Conservation (phyloP, 2,888 invertebrate species). For the Nephrotoma appendiculata region DNA sequence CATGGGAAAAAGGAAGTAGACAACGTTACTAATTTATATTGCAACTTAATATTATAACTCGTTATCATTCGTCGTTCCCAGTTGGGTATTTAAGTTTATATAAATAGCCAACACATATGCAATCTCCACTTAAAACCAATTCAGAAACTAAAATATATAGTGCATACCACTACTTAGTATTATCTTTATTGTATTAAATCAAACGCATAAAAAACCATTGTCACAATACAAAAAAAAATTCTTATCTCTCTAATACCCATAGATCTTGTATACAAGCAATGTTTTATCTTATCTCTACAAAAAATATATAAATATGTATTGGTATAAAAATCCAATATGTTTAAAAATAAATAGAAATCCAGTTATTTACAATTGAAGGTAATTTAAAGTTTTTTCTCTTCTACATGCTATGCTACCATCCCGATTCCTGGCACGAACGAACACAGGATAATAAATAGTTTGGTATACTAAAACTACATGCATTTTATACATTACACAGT, state of each 20-base stretch:
- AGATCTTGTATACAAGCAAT: background rate
- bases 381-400: background rate
- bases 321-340: background rate
- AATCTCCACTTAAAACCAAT: background rate
- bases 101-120: background rate
- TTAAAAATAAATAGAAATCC: background rate
- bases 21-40: background rate
- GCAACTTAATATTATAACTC: background rate
- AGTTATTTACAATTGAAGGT: background rate
- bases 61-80: background rate
- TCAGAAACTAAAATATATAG: background rate
- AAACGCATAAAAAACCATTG: background rate
- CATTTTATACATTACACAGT: background rate
- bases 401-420: background rate
- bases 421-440: background rate
- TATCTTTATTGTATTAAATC: background rate
- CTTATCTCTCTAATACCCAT: background rate
- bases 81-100: background rate
- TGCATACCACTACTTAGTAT: background rate
- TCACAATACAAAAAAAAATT: background rate
- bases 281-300: background rate
- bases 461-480: background rate
- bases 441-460: background rate
- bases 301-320: background rate
- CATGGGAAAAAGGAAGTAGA: background rate